phyloP scores from a whole-genome alignment of 2,797 vertebrate species.

The Knipowitschia caucasica region DNA sequence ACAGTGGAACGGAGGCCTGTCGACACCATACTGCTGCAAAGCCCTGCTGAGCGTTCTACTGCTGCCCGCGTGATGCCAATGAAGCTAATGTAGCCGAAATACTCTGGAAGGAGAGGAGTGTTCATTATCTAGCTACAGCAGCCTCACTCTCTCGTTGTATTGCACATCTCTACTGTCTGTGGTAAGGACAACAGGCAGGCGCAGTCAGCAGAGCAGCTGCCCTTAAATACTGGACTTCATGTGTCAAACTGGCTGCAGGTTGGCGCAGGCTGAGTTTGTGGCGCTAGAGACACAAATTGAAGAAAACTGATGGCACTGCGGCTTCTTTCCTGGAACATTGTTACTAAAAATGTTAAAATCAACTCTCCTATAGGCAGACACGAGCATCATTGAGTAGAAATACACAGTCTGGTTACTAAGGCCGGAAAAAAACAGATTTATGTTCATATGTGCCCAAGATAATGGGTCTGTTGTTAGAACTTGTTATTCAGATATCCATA shows the following conservation, averaged over 20 bases:
- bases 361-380: constrained; percentile 42
- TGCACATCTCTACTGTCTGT: constrained; percentile 30
- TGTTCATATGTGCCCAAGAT: no score
- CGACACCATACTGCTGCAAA: constrained; percentile 60
- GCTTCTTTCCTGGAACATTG: constrained; percentile 52
- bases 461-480: background rate
- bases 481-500: no score
- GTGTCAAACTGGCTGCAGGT: constrained; percentile 53
- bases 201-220: constrained; percentile 49
- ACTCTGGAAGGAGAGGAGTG: constrained; percentile 47
- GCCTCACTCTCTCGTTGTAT: constrained; percentile 41
- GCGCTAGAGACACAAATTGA: constrained; percentile 67
- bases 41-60: constrained; percentile 59
- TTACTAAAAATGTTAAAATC: constrained; percentile 56
- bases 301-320: constrained; percentile 57
- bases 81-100: constrained; percentile 65
- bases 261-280: constrained; percentile 47
- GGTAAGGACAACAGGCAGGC: constrained; percentile 23
- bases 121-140: constrained; percentile 60
- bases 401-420: constrained; percentile 16
- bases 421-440: constrained; percentile 11
- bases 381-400: constrained; percentile 27
- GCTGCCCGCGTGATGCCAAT: constrained; percentile 54
- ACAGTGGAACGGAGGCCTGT: constrained; percentile 54
- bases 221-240: constrained; percentile 52